Base-by-base conservation (phyloP, 2,797 vertebrate genomes). In the Halcyon leucocephala region DNA sequence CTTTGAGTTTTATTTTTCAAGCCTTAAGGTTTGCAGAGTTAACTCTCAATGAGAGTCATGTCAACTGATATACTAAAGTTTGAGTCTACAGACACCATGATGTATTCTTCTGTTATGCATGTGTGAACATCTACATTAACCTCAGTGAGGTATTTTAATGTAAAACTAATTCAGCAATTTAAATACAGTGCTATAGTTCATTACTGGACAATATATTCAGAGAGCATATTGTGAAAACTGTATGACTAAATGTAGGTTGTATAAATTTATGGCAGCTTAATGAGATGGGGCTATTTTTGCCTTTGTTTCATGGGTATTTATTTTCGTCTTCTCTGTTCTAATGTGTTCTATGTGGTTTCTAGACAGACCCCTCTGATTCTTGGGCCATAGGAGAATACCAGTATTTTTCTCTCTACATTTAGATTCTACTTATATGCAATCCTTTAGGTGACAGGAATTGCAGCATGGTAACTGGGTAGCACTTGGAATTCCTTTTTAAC, bases 1-100 rank as follows among this genome's bases (percentile, higher is more conserved):
- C 71, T 94, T 69, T 72, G 44, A 72, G 7, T 52, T 64, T 65
- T 61, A 26, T 84, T 89, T 93, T 85, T 25, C 41, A 79, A 73
- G n/a, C 26, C 28, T 64, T 48, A 55, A 80, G 33, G 51, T 76
- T 91, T 80, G 12, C 55, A 57, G 54, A 52, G 15, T 58, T 90
- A 88, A 54, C n/a, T 72, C 24, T 85, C 58, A 58, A 55, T 51
- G 20, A 39, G 14, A 85, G 25, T 72, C 8, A 5, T 48, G n/a
- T 55, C 4, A 7, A 5, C 37, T 83, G 33, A 7, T 55, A 72
- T 82, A 26, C 49, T 89, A 71, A 76, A 72, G 25, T 52, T 33
- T 2, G 7, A 37, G 12, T 54, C 37, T 93, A 5, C 26, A 57
- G 57, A 57, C 10, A 58, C 28, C 11, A 10, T 37, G 35, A 22